These are phyloP conservation scores for Hydrophis major DNA, from an alignment of 2,797 vertebrate species.

Conservation along the genomic window DNA sequence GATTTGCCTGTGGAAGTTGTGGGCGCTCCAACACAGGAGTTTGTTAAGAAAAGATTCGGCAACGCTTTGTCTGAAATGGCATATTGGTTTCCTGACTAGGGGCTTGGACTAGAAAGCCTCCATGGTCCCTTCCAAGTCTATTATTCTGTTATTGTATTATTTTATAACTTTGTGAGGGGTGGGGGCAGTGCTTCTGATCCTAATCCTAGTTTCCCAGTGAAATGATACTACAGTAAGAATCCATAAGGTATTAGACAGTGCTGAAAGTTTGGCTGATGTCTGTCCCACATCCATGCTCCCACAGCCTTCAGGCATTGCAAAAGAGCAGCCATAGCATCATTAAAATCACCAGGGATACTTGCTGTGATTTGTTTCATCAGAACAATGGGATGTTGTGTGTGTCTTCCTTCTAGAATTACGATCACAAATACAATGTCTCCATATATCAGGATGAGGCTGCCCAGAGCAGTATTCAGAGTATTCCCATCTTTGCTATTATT, in stretches of 20 bases:
- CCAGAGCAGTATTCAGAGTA: neutral
- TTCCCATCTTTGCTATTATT: neutral
- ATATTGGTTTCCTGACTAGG: too few relatives aligned
- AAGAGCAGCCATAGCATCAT: too few relatives aligned
- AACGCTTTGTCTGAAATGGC: too few relatives aligned
- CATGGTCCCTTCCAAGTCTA: neutral
- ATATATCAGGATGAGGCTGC: neutral
- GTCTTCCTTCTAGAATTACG: neutral
- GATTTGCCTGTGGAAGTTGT: too few relatives aligned
- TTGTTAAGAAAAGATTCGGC: too few relatives aligned
- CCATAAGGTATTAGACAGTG: neutral
- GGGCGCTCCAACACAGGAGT: too few relatives aligned
- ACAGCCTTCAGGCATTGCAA: neutral
- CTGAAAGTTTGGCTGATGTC: neutral
- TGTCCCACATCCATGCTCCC: neutral
- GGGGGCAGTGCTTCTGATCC: neutral
- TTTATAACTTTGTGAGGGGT: neutral
- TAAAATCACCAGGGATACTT: neutral
- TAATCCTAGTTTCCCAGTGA: neutral
- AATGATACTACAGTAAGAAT: neutral
- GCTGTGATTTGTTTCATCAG: neutral
- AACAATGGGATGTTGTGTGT: neutral
- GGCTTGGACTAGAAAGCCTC: neutral
- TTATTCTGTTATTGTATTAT: neutral
- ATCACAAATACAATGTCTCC: neutral